phyloP scores from a whole-genome alignment of 92 coral and sea anemone genomes.

The Paramuricea clavata region DNA sequence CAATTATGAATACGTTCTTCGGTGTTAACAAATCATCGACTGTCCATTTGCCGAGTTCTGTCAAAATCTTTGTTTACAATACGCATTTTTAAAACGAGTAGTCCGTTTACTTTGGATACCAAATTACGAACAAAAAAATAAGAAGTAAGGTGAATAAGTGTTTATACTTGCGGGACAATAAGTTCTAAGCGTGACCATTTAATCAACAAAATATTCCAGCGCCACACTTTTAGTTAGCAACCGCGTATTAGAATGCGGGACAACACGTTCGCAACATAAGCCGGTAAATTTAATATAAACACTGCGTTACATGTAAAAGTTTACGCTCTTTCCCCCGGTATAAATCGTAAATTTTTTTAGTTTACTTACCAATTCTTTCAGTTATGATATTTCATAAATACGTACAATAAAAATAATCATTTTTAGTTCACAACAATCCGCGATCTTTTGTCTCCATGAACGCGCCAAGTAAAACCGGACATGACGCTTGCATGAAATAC shows the following conservation, averaged over 20 bases:
- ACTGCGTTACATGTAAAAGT: background rate
- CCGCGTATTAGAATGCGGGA: background rate
- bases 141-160: background rate
- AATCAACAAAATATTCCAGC: background rate
- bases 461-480: constrained; percentile 7
- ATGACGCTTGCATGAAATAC: constrained; percentile 17
- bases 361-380: constrained; percentile 9
- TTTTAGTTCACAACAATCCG: constrained; percentile 8
- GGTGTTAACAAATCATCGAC: background rate
- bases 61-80: constrained; percentile 28
- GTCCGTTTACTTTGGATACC: background rate
- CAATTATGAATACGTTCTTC: background rate
- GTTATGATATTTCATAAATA: background rate
- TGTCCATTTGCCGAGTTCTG: constrained; percentile 9
- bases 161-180: background rate
- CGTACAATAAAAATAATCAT: background rate
- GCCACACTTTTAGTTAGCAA: constrained; percentile 22
- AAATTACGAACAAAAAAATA: background rate
- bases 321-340: background rate
- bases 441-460: constrained; percentile 40
- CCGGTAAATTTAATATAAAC: background rate
- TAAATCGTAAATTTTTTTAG: background rate
- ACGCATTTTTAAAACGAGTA: background rate
- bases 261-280: background rate
- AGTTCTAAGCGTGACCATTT: constrained; percentile 1